These are phyloP conservation scores for Chesias legatella DNA, from an alignment of 2,888 invertebrate species.

Conservation along the genomic window DNA sequence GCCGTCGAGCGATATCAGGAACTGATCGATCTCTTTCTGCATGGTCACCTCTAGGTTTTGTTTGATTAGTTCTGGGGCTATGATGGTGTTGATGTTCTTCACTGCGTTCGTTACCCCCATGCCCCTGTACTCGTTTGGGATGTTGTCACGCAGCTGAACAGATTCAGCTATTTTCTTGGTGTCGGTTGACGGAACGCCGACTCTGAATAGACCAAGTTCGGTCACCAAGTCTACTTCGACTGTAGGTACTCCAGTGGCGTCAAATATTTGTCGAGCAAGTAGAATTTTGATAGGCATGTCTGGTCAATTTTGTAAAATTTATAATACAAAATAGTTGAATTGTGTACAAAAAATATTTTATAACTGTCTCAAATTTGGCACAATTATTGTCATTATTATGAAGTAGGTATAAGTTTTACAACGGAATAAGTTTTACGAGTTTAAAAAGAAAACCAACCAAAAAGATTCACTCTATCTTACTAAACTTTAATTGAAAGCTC, in stretches of 20 bases:
- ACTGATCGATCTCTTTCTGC: slow-evolving; percentile 93
- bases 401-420: too few relatives aligned
- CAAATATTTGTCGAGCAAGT: slow-evolving; percentile 97
- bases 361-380: too few relatives aligned
- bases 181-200: slow-evolving; percentile 98
- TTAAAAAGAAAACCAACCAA: too few relatives aligned
- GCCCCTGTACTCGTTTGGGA: slow-evolving; percentile 91
- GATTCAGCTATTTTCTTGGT: slow-evolving; percentile 97
- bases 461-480: too few relatives aligned
- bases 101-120: slow-evolving; percentile 96
- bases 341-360: too few relatives aligned
- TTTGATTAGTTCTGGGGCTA: slow-evolving; percentile 90
- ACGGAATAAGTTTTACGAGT: too few relatives aligned
- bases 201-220: slow-evolving; percentile 91
- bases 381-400: too few relatives aligned
- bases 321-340: slow-evolving; percentile 5
- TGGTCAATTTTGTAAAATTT: slow-evolving; percentile 1
- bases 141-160: slow-evolving; percentile 94
- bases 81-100: slow-evolving; percentile 90
- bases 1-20: slow-evolving; percentile 94
- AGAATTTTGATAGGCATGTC: slow-evolving; percentile 94
- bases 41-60: slow-evolving; percentile 92
- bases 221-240: slow-evolving; percentile 94
- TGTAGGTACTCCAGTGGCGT: slow-evolving; percentile 97
- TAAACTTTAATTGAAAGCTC: too few relatives aligned